phyloP scores from a whole-genome alignment of 2,888 invertebrate genomes.

The Drosophila percnosoma region DNA sequence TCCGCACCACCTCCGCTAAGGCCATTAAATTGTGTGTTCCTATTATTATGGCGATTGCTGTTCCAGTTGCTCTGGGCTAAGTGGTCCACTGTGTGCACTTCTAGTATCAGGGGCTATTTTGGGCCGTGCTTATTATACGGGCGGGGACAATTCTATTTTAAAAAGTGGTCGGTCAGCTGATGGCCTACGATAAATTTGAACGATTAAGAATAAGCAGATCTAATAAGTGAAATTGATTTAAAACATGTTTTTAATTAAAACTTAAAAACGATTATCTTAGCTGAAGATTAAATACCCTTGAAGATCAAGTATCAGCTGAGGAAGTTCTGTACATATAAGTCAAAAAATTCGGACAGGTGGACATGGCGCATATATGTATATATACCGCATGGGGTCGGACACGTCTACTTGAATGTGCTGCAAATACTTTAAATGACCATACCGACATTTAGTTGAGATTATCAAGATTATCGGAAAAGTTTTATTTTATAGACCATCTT shows the following conservation, averaged over 20 bases:
- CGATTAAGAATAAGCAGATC: neutral
- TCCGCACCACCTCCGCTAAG: constrained; percentile 36
- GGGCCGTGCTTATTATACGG: constrained; percentile 34
- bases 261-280: neutral
- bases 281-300: neutral
- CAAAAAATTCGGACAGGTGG: fast-evolving
- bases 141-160: constrained; percentile 42
- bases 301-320: neutral
- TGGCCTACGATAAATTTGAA: neutral
- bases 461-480: too few species aligned
- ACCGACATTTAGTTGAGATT: neutral
- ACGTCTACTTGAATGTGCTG: neutral
- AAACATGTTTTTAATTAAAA: neutral
- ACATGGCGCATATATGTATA: too few species aligned
- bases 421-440: neutral
- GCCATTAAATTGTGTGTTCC: constrained; percentile 58
- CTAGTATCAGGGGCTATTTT: constrained; percentile 27
- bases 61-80: constrained; percentile 54
- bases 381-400: too few species aligned
- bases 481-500: too few species aligned
- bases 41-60: constrained; percentile 59
- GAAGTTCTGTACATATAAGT: too few species aligned
- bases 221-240: neutral
- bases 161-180: constrained; percentile 35
- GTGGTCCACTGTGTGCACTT: constrained; percentile 72